Conservation (phyloP, 2,113 vertebrate species). For the Eclectus roratus region DNA sequence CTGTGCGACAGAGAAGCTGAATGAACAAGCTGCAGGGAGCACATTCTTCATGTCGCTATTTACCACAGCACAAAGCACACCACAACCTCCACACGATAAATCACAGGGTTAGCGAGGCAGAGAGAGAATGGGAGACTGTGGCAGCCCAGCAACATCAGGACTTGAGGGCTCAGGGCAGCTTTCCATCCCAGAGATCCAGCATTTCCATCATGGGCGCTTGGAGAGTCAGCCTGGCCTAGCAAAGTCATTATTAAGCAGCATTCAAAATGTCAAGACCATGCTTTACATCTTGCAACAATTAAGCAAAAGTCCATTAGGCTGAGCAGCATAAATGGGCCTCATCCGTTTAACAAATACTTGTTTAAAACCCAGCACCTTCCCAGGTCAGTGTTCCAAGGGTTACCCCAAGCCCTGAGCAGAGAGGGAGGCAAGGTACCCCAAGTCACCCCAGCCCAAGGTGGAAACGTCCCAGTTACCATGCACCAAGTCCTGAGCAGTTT, state of each 20-base stretch:
- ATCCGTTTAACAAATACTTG: background rate
- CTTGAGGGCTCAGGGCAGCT: background rate
- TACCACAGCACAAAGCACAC: background rate
- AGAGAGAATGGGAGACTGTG: background rate
- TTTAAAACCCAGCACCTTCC: background rate
- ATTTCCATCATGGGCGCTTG: background rate
- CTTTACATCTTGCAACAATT: background rate
- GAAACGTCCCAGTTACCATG: background rate
- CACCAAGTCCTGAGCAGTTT: background rate
- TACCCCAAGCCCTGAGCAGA: background rate
- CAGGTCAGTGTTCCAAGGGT: background rate
- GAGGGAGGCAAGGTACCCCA: background rate
- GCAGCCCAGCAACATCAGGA: background rate
- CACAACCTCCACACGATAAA: background rate
- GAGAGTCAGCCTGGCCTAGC: background rate
- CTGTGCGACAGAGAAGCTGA: background rate
- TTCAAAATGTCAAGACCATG: background rate
- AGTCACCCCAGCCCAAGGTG: rapidly evolving
- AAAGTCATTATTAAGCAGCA: background rate
- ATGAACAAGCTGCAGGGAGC: background rate
- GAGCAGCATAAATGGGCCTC: background rate
- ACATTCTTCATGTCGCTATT: background rate
- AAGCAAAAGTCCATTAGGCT: background rate
- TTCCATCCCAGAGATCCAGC: background rate
- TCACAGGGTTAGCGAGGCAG: background rate